Base-by-base conservation (phyloP, 1,140 invertebrate genomes). In the Metaphire vulgaris region DNA sequence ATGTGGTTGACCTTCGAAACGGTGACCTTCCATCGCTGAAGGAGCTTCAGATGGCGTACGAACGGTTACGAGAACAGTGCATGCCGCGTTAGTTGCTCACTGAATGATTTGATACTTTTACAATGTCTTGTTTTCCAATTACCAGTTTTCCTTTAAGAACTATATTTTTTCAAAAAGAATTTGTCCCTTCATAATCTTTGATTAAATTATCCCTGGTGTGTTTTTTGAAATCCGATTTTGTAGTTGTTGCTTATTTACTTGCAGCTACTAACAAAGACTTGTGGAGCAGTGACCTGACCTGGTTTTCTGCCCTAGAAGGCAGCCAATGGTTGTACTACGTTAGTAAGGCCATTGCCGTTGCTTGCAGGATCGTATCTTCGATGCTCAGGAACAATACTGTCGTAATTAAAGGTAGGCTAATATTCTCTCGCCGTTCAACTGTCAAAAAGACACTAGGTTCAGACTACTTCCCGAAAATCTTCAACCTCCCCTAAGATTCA, bases 51-150 rank as follows among this genome's bases (percentile, higher is more conserved):
- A 80, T 80, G n/a, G 88, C 89, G 77, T 90, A 87, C 79, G 82
- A 86, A 12, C 89, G 91, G 85, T 87, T 93, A 82, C 81, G 89
- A 82, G 85, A 89, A 80, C 76, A 92, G 81, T 89, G 91, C 88
- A 87, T 90, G 87, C 85, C 90, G 88, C 89, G 89, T 90, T 79
- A 81, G 74, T 65, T 12, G 6, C 21, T 56, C 41, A n/a, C n/a
- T n/a, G n/a, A n/a, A n/a, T n/a, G n/a, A n/a, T n/a, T n/a, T n/a
- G n/a, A n/a, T n/a, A n/a, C n/a, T n/a, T n/a, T n/a, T n/a, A n/a
- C n/a, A n/a, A n/a, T n/a, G n/a, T n/a, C n/a, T n/a, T n/a, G n/a
- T n/a, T n/a, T n/a, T n/a, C n/a, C n/a, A n/a, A n/a, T n/a, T n/a
- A n/a, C n/a, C n/a, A n/a, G n/a, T n/a, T n/a, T n/a, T n/a, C n/a